phyloP scores from a whole-genome alignment of 2,113 vertebrate species.

The Thymallus thymallus region DNA sequence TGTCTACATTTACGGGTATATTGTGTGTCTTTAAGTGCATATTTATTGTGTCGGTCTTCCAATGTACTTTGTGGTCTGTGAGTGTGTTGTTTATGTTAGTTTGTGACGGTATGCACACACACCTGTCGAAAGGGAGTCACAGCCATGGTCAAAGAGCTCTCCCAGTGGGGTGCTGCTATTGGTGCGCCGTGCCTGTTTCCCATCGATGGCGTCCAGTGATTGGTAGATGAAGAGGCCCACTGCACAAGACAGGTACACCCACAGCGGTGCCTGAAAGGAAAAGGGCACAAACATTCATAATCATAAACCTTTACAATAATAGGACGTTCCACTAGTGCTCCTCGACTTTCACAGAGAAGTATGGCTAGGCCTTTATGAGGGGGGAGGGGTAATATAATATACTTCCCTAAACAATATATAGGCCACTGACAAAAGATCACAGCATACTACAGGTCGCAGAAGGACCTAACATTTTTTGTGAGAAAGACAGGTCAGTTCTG shows the following conservation, averaged over 20 bases:
- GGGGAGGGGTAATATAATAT: no score
- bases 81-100: neutral
- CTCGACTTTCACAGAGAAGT: no score
- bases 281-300: neutral
- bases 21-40: neutral
- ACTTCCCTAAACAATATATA: no score
- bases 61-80: neutral
- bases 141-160: conserved; percentile 90
- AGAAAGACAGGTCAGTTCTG: no score
- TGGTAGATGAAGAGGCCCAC: conserved; percentile 88
- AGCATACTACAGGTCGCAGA: no score
- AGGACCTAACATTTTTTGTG: no score
- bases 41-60: conserved; percentile 1
- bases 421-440: no score
- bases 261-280: conserved; percentile 77
- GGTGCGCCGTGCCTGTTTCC: conserved; percentile 87
- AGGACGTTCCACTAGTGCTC: no score
- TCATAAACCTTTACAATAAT: no score
- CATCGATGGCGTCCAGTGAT: conserved; percentile 87
- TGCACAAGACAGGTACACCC: conserved; percentile 84
- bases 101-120: conserved; percentile 49
- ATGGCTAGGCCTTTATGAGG: no score
- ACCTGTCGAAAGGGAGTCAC: conserved; percentile 90
- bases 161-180: conserved; percentile 85
- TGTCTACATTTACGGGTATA: no score